Base-by-base conservation (phyloP, 2,113 vertebrate genomes). In the Porphyrio hochstetteri region DNA sequence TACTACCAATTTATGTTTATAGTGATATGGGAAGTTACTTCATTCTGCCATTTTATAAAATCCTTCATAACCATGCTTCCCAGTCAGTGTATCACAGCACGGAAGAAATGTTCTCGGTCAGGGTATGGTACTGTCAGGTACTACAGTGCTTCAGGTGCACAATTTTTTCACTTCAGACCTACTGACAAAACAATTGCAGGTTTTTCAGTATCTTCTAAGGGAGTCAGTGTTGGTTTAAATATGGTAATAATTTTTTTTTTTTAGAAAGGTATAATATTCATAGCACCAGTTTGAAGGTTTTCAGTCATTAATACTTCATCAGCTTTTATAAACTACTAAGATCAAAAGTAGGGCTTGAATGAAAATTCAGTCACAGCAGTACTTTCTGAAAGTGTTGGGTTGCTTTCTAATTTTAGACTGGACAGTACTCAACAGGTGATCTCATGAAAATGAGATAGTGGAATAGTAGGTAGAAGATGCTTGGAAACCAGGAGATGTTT, bases 311-410 rank as follows among this genome's bases (percentile, higher is more conserved):
- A 19, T 86, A 65, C 36, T 70, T 64, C 17, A 35, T n/a, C 14
- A n/a, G 19, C 63, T 77, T 80, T 48, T 70, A 16, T n/a, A 7
- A 23, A 75, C 56, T 38, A 3, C 13, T 61, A 50, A 60, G 27
- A 38, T 86, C 29, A 86, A 46, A 69, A 92, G 36, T 11, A 33
- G 3, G 10, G 5, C 40, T 80, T 83, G 8, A 74, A 16, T 59
- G 40, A 72, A 87, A 88, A 72, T 40, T 83, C 20, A 40, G 23
- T 55, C 86, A 33, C 21, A 78, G 68, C 16, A 44, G 2, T 70
- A 16, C 40, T 85, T 79, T 29, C 15, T 0, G 0, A 13, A 80
- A 72, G 4, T 38, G 18, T 38, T 85, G 53, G 35, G 10, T 18
- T 77, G 36, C 24, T 70, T 74, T 74, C 27, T 57, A 35, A 13